Evolutionary conservation across 2,113 vertebrate species (phyloP).

Genomic region (Eupsittula cactorum): DNA sequence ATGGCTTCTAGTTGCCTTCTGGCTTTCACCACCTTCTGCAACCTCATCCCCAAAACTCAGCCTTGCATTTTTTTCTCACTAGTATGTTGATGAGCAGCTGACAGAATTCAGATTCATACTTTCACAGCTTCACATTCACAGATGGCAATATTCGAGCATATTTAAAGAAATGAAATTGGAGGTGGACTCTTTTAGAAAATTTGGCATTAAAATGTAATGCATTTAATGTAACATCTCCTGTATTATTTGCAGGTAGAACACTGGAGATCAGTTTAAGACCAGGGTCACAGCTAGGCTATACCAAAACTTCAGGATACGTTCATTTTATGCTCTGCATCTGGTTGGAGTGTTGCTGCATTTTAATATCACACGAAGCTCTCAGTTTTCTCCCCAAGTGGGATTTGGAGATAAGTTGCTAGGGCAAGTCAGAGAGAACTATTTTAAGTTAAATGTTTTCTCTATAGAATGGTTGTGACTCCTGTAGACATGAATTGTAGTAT

Average conservation of each 20-base stretch:
- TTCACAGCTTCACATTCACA: constrained; percentile 17
- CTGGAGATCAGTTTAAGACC: neutral
- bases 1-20: neutral
- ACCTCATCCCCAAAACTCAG: neutral
- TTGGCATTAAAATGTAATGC: neutral
- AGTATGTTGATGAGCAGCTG: constrained; percentile 37
- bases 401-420: neutral
- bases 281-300: neutral
- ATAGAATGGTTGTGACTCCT: neutral
- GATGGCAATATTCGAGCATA: constrained; percentile 31
- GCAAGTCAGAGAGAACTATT: neutral
- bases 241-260: neutral
- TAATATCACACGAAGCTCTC: neutral
- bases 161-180: neutral
- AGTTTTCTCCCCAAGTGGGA: neutral
- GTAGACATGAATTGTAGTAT: neutral
- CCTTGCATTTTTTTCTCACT: neutral
- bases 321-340: neutral
- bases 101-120: constrained; percentile 42
- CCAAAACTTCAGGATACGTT: neutral
- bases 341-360: neutral
- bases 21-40: neutral
- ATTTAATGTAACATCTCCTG: neutral
- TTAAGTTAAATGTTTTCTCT: neutral
- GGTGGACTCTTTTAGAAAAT: neutral